Evolutionary conservation across 1,140 invertebrate genomes (phyloP), one percentile per base, ranked within the genome.

Genomic region (Sweltsa coloradensis): DNA sequence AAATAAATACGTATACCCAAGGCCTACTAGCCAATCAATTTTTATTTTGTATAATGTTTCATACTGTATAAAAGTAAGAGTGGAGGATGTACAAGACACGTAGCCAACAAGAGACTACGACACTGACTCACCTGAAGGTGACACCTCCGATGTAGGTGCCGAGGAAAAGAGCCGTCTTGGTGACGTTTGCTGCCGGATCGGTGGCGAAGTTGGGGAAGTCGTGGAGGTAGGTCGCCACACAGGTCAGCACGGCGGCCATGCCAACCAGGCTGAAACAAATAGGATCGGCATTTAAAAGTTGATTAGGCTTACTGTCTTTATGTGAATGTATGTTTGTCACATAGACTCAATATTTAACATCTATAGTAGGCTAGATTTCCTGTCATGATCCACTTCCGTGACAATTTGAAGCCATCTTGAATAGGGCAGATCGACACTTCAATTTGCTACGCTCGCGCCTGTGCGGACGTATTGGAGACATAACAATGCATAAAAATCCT

Each of bases 61-160:
- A 31, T 31, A 16, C n/a, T 11, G 29, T 31, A 11, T 31, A 31
- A 31, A 31, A 31, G 29, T 31, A 31, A n/a, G n/a, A n/a, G n/a
- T n/a, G n/a, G n/a, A n/a, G n/a, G n/a, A n/a, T n/a, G n/a, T n/a
- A n/a, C n/a, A n/a, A n/a, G n/a, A n/a, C n/a, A n/a, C n/a, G n/a
- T n/a, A n/a, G n/a, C n/a, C n/a, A n/a, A n/a, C n/a, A n/a, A n/a
- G n/a, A n/a, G n/a, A n/a, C n/a, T n/a, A n/a, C n/a, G 23, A 18
- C 7, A 19, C 1, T 41, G 31, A 27, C 23, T 65, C 63, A 77
- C 75, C 74, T 80, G 69, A 91, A 91, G 6, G 88, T 92, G 26
- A 92, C 81, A 37, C 86, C 88, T 52, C 89, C 89, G 59, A 94
- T 94, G 65, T 83, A 90, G 1, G 89, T 89, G 5, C 89, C 89